Evolutionary conservation across 1,140 invertebrate genomes (phyloP).

Genomic region (Drosophila arawakana): DNA sequence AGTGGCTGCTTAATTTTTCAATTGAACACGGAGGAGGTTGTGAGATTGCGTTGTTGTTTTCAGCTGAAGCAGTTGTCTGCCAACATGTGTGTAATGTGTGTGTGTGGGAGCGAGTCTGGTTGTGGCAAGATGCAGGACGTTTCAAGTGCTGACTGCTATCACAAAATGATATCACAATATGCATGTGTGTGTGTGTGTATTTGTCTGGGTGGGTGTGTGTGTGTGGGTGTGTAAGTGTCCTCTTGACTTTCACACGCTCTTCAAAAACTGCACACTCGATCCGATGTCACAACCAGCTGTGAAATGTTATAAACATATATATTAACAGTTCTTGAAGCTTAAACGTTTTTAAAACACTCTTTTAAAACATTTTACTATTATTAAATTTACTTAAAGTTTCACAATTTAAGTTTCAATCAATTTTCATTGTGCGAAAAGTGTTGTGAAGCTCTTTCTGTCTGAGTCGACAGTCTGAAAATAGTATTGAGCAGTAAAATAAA

Average conservation of each 20-base stretch:
- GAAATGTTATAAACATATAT: not conserved
- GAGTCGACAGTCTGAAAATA: too few relatives aligned
- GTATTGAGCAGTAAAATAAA: too few relatives aligned
- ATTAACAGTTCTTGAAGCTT: not conserved
- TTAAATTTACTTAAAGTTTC: too few relatives aligned
- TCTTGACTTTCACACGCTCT: constrained; percentile 73
- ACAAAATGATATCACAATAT: constrained; percentile 67
- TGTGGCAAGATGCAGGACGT: constrained; percentile 54
- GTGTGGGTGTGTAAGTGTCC: constrained; percentile 58
- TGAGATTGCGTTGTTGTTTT: constrained; percentile 7
- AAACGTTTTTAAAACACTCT: not conserved
- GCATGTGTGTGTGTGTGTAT: constrained; percentile 46
- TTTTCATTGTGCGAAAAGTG: too few relatives aligned
- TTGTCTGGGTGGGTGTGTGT: constrained; percentile 48
- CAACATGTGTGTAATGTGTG: not conserved
- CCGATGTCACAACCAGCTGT: constrained; percentile 67
- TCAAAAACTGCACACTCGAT: constrained; percentile 71
- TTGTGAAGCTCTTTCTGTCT: too few relatives aligned
- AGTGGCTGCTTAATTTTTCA: constrained; percentile 82
- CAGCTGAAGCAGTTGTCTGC: constrained; percentile 2
- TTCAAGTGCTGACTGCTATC: constrained; percentile 71
- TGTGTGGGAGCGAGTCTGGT: not conserved
- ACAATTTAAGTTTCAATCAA: too few relatives aligned
- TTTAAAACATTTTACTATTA: not conserved
- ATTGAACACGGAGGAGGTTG: constrained; percentile 52